Conservation (phyloP, 2,113 vertebrate species). For the Colius striatus region DNA sequence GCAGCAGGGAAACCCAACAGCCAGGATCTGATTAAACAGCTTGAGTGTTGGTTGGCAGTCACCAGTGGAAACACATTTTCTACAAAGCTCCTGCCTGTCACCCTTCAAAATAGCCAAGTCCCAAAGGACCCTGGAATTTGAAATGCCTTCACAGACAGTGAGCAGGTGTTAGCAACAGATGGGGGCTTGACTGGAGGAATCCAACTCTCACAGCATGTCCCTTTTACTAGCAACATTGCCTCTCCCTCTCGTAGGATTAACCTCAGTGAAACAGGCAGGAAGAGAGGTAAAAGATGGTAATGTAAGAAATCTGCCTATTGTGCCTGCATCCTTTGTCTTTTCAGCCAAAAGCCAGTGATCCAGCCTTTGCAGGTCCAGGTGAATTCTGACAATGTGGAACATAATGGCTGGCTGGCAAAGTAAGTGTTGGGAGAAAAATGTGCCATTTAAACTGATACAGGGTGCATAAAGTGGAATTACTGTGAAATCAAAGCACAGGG, state of each 20-base stretch:
- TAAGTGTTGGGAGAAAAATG: background rate
- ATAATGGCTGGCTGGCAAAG: background rate
- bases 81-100: background rate
- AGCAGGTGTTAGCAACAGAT: slow-evolving; percentile 19
- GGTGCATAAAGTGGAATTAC: background rate
- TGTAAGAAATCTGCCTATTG: background rate
- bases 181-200: background rate
- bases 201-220: background rate
- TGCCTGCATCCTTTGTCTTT: background rate
- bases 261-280: background rate
- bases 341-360: background rate
- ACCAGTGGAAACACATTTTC: background rate
- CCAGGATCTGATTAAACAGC: background rate
- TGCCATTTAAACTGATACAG: background rate
- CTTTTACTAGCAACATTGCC: background rate
- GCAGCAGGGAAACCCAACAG: background rate
- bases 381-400: background rate
- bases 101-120: background rate
- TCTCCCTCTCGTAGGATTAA: background rate
- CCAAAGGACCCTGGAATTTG: background rate
- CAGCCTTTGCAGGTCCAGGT: background rate
- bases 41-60: background rate
- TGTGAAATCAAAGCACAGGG: background rate
- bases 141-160: background rate
- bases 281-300: background rate